Evolutionary conservation across 1,140 invertebrate species (phyloP).

Genomic region (Ylistrum balloti): DNA sequence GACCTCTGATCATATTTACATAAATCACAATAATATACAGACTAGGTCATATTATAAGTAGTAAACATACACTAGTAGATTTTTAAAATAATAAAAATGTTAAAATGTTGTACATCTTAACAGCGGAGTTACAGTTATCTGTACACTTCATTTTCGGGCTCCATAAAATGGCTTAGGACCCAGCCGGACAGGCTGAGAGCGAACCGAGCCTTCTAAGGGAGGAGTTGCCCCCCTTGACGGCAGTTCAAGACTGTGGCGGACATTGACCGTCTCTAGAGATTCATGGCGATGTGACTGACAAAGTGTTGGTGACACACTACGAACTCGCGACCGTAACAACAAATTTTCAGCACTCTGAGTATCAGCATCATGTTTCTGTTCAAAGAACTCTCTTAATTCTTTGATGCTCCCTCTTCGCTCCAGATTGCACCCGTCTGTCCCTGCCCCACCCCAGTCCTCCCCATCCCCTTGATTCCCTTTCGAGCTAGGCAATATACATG

Average conservation of each 20-base stretch:
- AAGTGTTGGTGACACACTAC: conserved; percentile 60
- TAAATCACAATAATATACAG: conserved; percentile 3
- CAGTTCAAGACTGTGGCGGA: conserved; percentile 74
- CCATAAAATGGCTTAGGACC: conserved; percentile 80
- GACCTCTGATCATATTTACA: neutral
- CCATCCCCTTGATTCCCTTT: neutral
- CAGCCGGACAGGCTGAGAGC: conserved; percentile 70
- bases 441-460: neutral
- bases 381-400: conserved; percentile 76
- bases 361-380: conserved; percentile 62
- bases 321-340: conserved; percentile 49
- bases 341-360: conserved; percentile 43
- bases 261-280: conserved; percentile 53
- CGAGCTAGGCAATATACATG: neutral
- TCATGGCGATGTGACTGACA: conserved; percentile 46
- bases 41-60: conserved; percentile 27
- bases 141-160: conserved; percentile 66
- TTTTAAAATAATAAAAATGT: conserved; percentile 22
- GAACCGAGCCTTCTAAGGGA: conserved; percentile 58
- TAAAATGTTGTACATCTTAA: conserved; percentile 40
- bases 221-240: conserved; percentile 55
- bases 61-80: neutral
- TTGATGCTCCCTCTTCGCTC: conserved; percentile 78
- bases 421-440: conserved; percentile 43
- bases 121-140: neutral